Evolutionary conservation across 2,888 invertebrate species (phyloP).

Genomic region (Branchipolynoe longqiensis): DNA sequence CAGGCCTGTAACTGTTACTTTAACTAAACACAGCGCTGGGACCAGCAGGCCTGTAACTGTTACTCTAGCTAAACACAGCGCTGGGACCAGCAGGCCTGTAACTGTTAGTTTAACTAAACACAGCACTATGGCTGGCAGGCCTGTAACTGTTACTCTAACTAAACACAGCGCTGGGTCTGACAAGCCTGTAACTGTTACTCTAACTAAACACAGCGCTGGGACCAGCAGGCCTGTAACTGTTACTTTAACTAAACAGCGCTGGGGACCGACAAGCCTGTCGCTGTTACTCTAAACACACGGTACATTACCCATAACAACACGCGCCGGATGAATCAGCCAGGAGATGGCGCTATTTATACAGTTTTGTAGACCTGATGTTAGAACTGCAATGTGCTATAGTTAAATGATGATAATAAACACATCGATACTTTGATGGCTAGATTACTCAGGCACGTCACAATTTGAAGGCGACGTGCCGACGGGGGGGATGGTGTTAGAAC

Average conservation of each 20-base stretch:
- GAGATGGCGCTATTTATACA: conserved; percentile 41
- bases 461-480: not conserved
- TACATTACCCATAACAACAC: not conserved
- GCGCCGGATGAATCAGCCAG: too few species aligned
- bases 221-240: not conserved
- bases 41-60: not conserved
- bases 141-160: not conserved
- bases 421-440: too few species aligned
- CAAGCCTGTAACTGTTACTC: conserved; percentile 14
- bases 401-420: not conserved
- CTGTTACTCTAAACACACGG: not conserved
- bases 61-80: not conserved
- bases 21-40: too few species aligned
- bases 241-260: not conserved
- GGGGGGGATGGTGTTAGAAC: not conserved
- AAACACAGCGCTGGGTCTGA: not conserved
- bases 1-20: too few species aligned
- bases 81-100: not conserved
- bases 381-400: conserved; percentile 43
- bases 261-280: not conserved
- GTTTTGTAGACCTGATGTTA: conserved; percentile 45
- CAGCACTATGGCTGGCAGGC: not conserved
- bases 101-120: not conserved
- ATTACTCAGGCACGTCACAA: not conserved
- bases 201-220: not conserved